Percentiles rank a stretch among this genome's conserved stretches.
These are phyloP conservation scores for Himantopus leucocephalus DNA, from an alignment of 2,113 vertebrate species.

Conservation along the genomic window DNA sequence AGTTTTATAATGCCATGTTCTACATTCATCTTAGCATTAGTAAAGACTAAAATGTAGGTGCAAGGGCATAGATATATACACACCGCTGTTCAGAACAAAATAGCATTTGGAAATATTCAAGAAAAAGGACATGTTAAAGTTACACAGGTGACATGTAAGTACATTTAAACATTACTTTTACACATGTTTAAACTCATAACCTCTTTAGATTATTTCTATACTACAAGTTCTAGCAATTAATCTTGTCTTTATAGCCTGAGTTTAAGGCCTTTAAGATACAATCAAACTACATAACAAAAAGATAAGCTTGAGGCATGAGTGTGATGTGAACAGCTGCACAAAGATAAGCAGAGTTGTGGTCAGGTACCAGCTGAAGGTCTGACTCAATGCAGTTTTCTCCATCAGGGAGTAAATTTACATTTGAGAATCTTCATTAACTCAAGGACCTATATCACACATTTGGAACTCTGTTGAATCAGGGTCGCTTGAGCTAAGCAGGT, in stretches of 20 bases:
- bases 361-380: neutral
- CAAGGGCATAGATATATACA: neutral
- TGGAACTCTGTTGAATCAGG: neutral
- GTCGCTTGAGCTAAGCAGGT: neutral
- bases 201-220: neutral
- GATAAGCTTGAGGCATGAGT: neutral
- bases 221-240: neutral
- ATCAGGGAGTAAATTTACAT: neutral
- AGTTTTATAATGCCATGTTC: neutral
- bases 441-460: accelerated
- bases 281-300: neutral
- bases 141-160: neutral
- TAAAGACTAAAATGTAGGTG: neutral
- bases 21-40: neutral
- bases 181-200: accelerated
- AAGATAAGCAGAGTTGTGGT: neutral
- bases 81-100: neutral
- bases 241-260: neutral
- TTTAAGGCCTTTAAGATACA: neutral
- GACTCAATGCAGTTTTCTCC: neutral
- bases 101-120: neutral
- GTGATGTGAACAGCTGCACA: neutral
- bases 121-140: neutral
- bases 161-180: neutral
- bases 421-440: neutral